Evolutionary conservation across 2,113 vertebrate species (phyloP).

Genomic region (Petrocephalus zakoni): DNA sequence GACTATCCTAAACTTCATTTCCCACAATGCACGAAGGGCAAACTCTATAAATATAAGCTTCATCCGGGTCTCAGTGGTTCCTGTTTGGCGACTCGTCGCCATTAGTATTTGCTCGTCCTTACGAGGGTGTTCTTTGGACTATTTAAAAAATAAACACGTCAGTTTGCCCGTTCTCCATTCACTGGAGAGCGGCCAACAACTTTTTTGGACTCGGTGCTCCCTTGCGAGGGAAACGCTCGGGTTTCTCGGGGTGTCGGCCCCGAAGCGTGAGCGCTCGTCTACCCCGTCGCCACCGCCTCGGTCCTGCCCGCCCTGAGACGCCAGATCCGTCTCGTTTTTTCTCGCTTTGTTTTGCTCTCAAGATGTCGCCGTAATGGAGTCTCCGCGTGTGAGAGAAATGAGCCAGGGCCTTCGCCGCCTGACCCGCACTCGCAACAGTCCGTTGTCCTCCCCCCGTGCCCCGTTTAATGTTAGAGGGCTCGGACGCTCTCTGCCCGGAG

Average conservation of each 20-base stretch:
- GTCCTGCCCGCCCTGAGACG: constrained; percentile 52
- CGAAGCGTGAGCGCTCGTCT: constrained; percentile 50
- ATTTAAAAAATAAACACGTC: constrained; percentile 21
- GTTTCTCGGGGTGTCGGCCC: constrained; percentile 53
- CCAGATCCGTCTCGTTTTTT: constrained; percentile 62
- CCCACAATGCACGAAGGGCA: constrained; percentile 37
- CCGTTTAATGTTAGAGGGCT: constrained; percentile 60
- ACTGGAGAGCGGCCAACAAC: constrained; percentile 46
- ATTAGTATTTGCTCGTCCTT: constrained; percentile 50
- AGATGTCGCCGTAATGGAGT: constrained; percentile 97
- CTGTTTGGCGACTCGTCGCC: constrained; percentile 78
- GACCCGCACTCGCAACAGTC: constrained; percentile 58
- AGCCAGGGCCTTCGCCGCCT: constrained; percentile 77
- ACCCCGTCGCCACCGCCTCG: constrained; percentile 24
- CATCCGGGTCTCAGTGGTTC: constrained; percentile 67
- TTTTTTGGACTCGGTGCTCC: constrained; percentile 41
- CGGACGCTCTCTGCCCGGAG: constrained; percentile 57
- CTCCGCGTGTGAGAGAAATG: constrained; percentile 82
- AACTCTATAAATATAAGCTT: constrained; percentile 35
- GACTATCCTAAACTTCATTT: constrained; percentile 34
- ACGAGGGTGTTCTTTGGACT: constrained; percentile 29
- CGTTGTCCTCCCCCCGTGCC: constrained; percentile 51
- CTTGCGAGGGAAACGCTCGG: constrained; percentile 29
- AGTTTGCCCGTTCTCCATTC: constrained; percentile 42
- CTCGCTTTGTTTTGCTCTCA: constrained; percentile 55